These are phyloP conservation scores for Chiloscyllium punctatum DNA, from an alignment of 2,797 vertebrate genomes.

Conservation along the genomic window DNA sequence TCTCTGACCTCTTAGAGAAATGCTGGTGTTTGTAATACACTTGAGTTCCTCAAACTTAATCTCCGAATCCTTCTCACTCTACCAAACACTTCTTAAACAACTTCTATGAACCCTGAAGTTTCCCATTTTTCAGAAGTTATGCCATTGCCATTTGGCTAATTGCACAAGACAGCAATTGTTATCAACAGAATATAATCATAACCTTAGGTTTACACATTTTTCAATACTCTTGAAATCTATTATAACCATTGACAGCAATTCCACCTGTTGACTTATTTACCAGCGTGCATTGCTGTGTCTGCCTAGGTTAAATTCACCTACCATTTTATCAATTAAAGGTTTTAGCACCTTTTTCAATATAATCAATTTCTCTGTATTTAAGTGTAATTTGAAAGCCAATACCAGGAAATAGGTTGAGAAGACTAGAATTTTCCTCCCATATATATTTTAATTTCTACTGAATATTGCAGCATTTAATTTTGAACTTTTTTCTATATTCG, in stretches of 20 bases:
- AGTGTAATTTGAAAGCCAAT: neutral
- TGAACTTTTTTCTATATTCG: neutral
- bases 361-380: neutral
- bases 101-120: neutral
- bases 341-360: neutral
- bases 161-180: neutral
- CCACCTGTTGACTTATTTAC: neutral
- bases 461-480: slow-evolving; percentile 5
- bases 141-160: neutral
- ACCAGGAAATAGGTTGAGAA: neutral
- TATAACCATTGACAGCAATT: neutral
- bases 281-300: neutral
- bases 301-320: neutral
- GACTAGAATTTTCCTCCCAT: neutral
- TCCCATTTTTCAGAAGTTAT: neutral
- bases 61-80: neutral
- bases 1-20: neutral
- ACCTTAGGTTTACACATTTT: neutral
- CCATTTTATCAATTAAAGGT: neutral
- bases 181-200: neutral
- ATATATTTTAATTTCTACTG: neutral
- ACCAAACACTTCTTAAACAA: neutral
- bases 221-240: neutral
- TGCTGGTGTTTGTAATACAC: neutral
- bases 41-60: neutral